phyloP scores from a whole-genome alignment of 2,797 vertebrate species.

The Tangara arthus region DNA sequence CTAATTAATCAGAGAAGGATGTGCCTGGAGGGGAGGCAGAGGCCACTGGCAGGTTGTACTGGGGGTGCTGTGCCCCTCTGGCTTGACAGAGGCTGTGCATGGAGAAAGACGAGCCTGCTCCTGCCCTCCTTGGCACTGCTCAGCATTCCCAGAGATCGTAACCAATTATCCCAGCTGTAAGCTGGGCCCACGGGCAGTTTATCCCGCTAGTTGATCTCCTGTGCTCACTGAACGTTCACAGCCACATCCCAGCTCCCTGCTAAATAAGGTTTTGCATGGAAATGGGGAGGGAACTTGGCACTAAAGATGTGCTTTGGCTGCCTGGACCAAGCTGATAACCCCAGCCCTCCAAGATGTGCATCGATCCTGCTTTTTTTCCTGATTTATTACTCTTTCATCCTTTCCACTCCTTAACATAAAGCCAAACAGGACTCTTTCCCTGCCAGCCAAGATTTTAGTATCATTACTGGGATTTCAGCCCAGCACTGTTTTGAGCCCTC shows the following conservation, averaged over 20 bases:
- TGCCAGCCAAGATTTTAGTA: neutral
- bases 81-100: neutral
- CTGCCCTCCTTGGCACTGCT: neutral
- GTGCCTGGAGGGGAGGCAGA: neutral
- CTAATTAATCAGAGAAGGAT: neutral
- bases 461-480: neutral
- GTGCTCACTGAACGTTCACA: neutral
- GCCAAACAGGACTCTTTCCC: neutral
- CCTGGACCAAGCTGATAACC: neutral
- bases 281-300: neutral
- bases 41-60: neutral
- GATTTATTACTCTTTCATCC: neutral
- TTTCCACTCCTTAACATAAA: neutral
- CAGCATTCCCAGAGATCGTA: neutral
- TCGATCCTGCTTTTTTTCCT: neutral
- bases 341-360: neutral
- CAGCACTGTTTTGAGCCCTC: neutral
- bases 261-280: neutral
- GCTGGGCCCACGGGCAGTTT: neutral
- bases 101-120: neutral
- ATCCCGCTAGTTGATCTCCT: neutral
- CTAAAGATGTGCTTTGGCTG: neutral
- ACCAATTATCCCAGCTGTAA: neutral
- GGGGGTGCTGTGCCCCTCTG: neutral
- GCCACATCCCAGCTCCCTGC: neutral